Evolutionary conservation across 2,888 invertebrate genomes (phyloP).

Genomic region (Agonopterix arenella): DNA sequence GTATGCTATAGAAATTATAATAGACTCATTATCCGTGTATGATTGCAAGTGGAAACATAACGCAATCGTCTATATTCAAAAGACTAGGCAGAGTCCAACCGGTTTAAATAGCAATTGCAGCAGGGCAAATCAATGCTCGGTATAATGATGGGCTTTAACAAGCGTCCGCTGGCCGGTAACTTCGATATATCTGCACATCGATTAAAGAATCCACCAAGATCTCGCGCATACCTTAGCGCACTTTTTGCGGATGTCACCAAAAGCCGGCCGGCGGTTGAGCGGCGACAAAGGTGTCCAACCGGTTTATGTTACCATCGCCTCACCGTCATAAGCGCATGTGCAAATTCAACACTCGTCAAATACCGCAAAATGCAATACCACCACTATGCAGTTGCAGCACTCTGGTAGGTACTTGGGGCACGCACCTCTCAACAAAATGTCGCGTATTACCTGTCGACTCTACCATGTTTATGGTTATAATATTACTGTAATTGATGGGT

Average conservation of each 20-base stretch:
- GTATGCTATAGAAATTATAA: slow-evolving; percentile 17
- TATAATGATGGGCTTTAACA: slow-evolving; percentile 46
- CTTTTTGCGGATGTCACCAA: slow-evolving; percentile 74
- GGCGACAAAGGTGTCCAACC: slow-evolving; percentile 68
- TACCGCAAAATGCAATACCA: slow-evolving; percentile 53
- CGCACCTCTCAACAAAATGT: slow-evolving; percentile 26
- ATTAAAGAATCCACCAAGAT: slow-evolving; percentile 47
- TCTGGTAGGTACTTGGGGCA: slow-evolving; percentile 19
- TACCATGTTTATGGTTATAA: slow-evolving; percentile 24
- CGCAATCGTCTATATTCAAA: slow-evolving; percentile 38
- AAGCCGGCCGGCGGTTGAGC: slow-evolving; percentile 50
- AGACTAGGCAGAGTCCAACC: slow-evolving; percentile 42
- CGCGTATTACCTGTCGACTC: slow-evolving; percentile 23
- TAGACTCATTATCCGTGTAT: slow-evolving; percentile 24
- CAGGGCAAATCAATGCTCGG: slow-evolving; percentile 46
- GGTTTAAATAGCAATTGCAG: slow-evolving; percentile 51
- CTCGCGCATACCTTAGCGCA: slow-evolving; percentile 57
- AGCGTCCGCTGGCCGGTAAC: slow-evolving; percentile 38
- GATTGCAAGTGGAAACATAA: slow-evolving; percentile 41
- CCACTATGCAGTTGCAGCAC: slow-evolving; percentile 27
- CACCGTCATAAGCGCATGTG: slow-evolving; percentile 65
- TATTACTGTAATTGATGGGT: slow-evolving; percentile 26
- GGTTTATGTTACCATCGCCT: slow-evolving; percentile 64
- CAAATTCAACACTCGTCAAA: slow-evolving; percentile 71
- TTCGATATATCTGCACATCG: slow-evolving; percentile 32